Base-by-base conservation (phyloP, 2,888 invertebrate species). In the Andrena fulva region DNA sequence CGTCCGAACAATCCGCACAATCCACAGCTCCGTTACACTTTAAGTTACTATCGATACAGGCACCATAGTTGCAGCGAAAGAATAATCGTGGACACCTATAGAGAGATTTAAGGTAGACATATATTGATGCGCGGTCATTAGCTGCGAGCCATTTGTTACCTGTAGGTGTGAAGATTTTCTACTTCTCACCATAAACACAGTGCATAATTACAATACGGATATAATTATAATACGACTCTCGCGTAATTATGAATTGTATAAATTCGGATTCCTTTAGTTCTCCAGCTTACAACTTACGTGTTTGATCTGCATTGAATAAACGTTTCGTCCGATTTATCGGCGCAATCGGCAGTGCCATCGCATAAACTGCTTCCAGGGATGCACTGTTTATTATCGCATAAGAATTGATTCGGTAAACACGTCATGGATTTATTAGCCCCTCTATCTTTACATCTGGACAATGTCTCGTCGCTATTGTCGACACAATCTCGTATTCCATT, bases 381-480 rank as follows among this genome's bases (percentile, higher is more conserved):
- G 33, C 93, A 94, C 60, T 92, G 89, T 6, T 91, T 91, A 60
- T 89, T 89, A 12, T 85, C 63, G 70, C 93, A 94, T 33, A 35
- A 77, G 72, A 91, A 92, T 48, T 93, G 85, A 68, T 79, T n/a
- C 1, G 0, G 0, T 1, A n/a, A 20, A 54, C 92, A 92, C n/a
- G 6, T 27, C 24, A 24, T 73, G 16, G 87, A 48, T 33, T 35
- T 20, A 33, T 80, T 86, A 0, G 24, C 27, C 1, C 62, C 56
- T 3, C 2, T 16, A 10, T 7, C 20, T 29, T 29, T 3, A 73
- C 94, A 94, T 62, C 75, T 85, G 0, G 91, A 75, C 10, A 89
- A 71, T 10, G 82, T 89, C 85, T 95, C 95, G 88, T 95, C 95
- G 3, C 95, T 95, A 50, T 93, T 93, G 79, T 95, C 95, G 5